These are phyloP conservation scores for Hesperophylax magnus DNA, from an alignment of 1,140 invertebrate genomes.

Conservation along the genomic window DNA sequence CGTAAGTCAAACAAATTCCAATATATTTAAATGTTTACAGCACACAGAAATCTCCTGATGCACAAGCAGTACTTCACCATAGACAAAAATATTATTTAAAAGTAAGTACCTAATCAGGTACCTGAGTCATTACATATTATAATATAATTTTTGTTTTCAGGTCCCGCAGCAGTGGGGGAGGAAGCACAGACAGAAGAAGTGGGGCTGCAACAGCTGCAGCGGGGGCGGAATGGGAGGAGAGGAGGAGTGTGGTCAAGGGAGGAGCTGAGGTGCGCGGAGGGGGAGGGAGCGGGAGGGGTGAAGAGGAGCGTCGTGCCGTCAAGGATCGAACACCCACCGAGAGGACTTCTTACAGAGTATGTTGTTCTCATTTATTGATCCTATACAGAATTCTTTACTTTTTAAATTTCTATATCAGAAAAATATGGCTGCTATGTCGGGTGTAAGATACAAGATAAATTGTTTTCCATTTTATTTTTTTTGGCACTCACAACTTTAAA, in stretches of 20 bases:
- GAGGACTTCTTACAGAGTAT: constrained; percentile 41
- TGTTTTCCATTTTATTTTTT: too few relatives aligned
- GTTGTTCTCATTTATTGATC: background rate
- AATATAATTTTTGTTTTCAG: background rate
- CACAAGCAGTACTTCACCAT: too few relatives aligned
- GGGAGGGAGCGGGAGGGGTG: background rate
- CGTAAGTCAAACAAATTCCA: constrained; percentile 28
- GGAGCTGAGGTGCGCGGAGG: background rate
- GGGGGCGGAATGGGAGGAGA: constrained; percentile 12
- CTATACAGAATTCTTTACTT: too few relatives aligned
- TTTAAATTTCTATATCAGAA: too few relatives aligned
- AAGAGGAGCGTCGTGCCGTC: constrained; percentile 33
- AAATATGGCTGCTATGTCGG: too few relatives aligned
- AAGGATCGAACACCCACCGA: constrained; percentile 51
- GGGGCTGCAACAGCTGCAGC: background rate
- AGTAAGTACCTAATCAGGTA: too few relatives aligned
- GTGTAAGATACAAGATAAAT: too few relatives aligned
- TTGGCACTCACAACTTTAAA: too few relatives aligned
- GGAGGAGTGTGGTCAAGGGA: background rate
- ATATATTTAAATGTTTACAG: too few relatives aligned
- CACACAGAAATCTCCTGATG: too few relatives aligned
- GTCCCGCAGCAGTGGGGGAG: constrained; percentile 17
- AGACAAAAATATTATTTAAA: too few relatives aligned
- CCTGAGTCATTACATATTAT: too few relatives aligned
- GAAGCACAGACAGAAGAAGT: background rate